A percentile compares a stretch with the other conserved stretches of the same genome.
Evolutionary conservation across 2,113 vertebrate species (phyloP).

Genomic region (Pomatorhinus ruficollis): DNA sequence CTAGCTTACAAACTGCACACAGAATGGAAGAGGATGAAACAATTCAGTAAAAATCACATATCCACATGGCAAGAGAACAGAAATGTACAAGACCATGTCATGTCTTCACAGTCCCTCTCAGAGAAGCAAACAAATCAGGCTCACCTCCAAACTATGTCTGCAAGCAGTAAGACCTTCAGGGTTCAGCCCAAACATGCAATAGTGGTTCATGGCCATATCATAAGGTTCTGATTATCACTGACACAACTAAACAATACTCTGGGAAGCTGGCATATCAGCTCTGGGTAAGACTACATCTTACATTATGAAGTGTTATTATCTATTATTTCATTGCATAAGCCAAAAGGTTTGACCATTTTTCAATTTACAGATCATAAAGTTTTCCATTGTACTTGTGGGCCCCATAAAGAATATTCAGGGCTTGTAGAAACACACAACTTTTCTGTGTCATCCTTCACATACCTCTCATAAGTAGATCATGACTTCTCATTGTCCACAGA

Average conservation of each 20-base stretch:
- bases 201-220: background rate
- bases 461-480: background rate
- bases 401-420: background rate
- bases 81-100: background rate
- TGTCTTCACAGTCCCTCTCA: background rate
- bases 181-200: background rate
- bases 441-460: background rate
- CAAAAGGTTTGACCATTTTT: background rate
- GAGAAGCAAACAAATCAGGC: background rate
- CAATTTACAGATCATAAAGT: background rate
- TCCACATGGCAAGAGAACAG: background rate
- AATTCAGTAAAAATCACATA: background rate
- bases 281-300: background rate
- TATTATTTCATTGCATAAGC: background rate
- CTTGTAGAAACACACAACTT: background rate
- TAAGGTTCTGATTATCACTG: background rate
- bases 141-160: background rate
- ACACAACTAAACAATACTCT: background rate
- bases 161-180: background rate
- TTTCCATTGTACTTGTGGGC: background rate
- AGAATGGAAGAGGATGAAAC: background rate
- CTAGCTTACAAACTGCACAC: background rate
- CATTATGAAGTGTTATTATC: background rate
- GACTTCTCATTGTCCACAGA: background rate
- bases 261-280: background rate